Conservation (phyloP, 2,113 vertebrate species). For the Perca fluviatilis region DNA sequence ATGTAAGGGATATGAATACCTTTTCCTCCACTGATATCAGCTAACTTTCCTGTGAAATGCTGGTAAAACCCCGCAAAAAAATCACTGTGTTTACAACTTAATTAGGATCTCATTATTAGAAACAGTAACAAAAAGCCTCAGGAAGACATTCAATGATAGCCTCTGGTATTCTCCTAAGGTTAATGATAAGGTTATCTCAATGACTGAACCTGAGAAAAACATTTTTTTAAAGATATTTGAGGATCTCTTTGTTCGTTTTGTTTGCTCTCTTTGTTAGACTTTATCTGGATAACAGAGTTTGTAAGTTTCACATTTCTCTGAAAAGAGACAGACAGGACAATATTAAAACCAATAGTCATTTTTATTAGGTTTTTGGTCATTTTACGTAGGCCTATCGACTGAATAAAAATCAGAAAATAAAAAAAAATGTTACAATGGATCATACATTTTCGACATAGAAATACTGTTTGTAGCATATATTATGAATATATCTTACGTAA, state of each 20-base stretch:
- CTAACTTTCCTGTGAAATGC: not conserved
- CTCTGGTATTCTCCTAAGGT: not conserved
- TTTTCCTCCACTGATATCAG: not conserved
- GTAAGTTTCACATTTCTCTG: not conserved
- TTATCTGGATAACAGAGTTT: not conserved
- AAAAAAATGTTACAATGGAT: not conserved
- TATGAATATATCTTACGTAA: no score
- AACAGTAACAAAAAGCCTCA: not conserved
- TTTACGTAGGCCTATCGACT: not conserved
- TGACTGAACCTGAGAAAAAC: not conserved
- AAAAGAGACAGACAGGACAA: not conserved
- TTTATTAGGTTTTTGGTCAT: not conserved
- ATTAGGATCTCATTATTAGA: not conserved
- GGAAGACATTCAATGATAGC: not conserved
- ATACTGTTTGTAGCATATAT: no score
- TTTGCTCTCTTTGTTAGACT: not conserved
- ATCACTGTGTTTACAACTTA: not conserved
- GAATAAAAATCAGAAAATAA: not conserved
- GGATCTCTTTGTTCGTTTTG: not conserved
- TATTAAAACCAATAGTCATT: not conserved
- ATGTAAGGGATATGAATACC: not conserved
- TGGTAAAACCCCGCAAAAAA: not conserved
- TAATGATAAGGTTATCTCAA: slow-evolving; percentile 14
- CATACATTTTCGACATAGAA: no score
- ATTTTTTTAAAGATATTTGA: not conserved